Percentiles rank a stretch among this genome's conserved stretches.
Evolutionary conservation across 2,888 invertebrate species (phyloP).

Genomic region (Chironomus tentans): DNA sequence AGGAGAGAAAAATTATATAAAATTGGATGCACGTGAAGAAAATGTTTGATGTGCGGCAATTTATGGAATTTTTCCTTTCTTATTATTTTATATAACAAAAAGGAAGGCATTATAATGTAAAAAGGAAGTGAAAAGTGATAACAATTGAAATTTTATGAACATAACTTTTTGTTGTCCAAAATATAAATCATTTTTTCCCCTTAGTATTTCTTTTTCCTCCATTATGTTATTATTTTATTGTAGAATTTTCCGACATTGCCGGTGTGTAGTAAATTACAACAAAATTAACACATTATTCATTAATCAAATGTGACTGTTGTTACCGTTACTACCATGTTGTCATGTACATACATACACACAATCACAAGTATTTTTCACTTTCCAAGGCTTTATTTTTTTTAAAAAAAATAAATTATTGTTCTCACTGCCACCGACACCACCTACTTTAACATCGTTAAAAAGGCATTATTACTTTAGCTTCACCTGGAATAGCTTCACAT

Average conservation of each 20-base stretch:
- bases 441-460: neutral
- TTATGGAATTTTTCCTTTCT: neutral
- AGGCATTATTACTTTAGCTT: neutral
- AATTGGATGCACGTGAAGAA: conserved; percentile 7
- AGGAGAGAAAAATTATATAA: neutral
- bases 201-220: neutral
- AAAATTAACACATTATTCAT: conserved; percentile 12
- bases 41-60: neutral
- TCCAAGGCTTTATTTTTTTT: neutral
- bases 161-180: neutral
- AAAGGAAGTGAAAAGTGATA: neutral
- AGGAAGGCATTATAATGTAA: neutral
- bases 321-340: neutral
- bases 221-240: neutral
- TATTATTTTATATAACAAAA: neutral
- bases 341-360: neutral
- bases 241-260: neutral
- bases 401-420: neutral
- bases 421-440: neutral
- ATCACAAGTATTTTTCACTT: neutral
- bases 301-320: conserved; percentile 2
- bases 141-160: conserved; percentile 10
- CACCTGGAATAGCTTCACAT: no score
- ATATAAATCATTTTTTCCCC: neutral
- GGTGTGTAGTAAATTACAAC: neutral